Percentiles rank a stretch among this genome's conserved stretches.
Evolutionary conservation across 1,140 invertebrate genomes (phyloP).

Genomic region (Ceratina australensis): DNA sequence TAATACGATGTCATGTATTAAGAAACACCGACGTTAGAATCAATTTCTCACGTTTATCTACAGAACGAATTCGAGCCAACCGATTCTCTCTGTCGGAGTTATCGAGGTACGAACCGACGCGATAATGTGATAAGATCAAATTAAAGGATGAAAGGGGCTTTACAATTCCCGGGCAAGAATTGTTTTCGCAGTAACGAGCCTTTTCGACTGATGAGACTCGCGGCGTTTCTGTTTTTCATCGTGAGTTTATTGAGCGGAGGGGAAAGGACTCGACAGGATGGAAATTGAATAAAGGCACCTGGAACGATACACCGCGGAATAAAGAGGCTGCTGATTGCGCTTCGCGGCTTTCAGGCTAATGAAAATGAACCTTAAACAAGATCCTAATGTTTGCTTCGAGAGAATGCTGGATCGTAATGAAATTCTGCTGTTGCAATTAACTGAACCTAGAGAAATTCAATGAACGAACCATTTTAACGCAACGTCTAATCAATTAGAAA

Average conservation of each 20-base stretch:
- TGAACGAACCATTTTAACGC: no score
- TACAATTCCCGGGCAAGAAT: neutral
- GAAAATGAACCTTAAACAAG: constrained; percentile 1
- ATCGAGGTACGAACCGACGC: no score
- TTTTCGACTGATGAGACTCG: neutral
- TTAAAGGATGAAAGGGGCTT: no score
- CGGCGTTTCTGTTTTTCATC: constrained; percentile 6
- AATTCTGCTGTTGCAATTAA: neutral
- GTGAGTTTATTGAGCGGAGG: neutral
- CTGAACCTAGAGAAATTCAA: no score
- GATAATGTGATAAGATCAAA: no score
- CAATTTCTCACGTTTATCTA: no score
- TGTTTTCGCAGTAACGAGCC: constrained; percentile 7
- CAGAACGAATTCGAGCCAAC: no score
- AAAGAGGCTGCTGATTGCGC: neutral
- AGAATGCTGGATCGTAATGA: neutral
- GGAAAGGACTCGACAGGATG: neutral
- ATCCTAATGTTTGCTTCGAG: neutral
- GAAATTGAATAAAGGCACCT: neutral
- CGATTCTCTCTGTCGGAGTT: no score
- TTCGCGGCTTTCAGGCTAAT: constrained; percentile 11
- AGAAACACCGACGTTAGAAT: no score
- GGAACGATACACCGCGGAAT: neutral
- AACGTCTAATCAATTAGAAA: no score
- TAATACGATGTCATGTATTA: no score